phyloP scores from a whole-genome alignment of 2,797 vertebrate species.

The Mus spretus region DNA sequence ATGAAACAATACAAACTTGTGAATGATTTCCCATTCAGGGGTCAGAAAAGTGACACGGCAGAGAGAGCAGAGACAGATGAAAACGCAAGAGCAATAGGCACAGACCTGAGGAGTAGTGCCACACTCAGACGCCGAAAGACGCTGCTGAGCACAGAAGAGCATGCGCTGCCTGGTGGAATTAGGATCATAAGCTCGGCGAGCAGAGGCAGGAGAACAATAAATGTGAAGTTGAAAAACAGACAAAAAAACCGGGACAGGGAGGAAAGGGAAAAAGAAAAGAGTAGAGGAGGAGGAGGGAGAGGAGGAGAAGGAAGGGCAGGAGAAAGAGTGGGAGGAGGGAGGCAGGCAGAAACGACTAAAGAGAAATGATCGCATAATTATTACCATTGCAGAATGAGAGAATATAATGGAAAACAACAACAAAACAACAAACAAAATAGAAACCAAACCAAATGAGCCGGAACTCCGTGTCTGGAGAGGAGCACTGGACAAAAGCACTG shows the following conservation, averaged over 20 bases:
- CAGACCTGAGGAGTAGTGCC: background rate
- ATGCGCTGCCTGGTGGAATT: background rate
- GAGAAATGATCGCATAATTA: background rate
- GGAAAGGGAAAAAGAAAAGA: too few relatives aligned
- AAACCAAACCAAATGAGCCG: background rate
- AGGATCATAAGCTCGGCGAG: background rate
- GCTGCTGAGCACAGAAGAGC: background rate
- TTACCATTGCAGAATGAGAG: background rate
- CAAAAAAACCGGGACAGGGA: background rate
- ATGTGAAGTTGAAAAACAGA: background rate
- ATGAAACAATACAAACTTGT: background rate
- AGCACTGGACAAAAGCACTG: too few relatives aligned
- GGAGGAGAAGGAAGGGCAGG: background rate
- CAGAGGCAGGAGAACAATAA: background rate
- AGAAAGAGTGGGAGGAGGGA: background rate
- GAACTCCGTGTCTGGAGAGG: too few relatives aligned
- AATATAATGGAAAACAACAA: too few relatives aligned
- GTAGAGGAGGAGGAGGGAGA: background rate
- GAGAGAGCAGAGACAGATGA: background rate
- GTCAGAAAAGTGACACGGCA: background rate
- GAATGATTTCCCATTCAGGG: background rate
- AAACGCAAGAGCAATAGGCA: background rate
- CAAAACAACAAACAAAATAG: background rate
- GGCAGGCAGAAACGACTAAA: background rate
- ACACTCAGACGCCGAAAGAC: background rate